These are phyloP conservation scores for Drosophila seclusa DNA, from an alignment of 2,888 invertebrate genomes.

Conservation along the genomic window DNA sequence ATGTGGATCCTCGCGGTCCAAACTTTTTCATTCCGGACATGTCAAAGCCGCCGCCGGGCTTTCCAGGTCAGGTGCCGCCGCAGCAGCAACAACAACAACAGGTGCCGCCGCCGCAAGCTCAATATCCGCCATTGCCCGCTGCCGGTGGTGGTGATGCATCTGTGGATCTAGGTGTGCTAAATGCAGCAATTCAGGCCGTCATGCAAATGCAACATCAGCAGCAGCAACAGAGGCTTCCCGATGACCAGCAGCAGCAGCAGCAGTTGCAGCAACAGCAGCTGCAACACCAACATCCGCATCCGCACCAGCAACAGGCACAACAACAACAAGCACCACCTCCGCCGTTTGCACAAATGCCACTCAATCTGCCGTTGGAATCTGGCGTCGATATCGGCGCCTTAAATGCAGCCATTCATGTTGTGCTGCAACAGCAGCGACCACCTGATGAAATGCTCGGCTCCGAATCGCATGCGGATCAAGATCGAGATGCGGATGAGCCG, in stretches of 20 bases:
- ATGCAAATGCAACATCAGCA: constrained; percentile 72
- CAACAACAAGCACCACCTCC: constrained; percentile 40
- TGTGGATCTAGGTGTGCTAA: constrained; percentile 71
- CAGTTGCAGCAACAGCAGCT: constrained; percentile 17
- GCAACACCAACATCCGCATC: constrained; percentile 30
- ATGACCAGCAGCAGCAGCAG: constrained; percentile 43
- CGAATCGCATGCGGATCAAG: constrained; percentile 22
- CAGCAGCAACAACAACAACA: constrained; percentile 51
- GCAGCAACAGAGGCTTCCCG: constrained; percentile 54
- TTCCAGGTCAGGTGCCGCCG: constrained; percentile 83
- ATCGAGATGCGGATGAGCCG: constrained; percentile 63
- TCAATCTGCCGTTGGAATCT: constrained; percentile 25
- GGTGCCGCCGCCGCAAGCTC: constrained; percentile 29
- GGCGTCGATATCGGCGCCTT: constrained; percentile 64
- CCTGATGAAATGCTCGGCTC: constrained; percentile 26
- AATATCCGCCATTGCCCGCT: constrained; percentile 38
- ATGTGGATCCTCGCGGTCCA: constrained; percentile 85
- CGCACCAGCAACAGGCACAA: constrained; percentile 22
- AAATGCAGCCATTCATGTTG: constrained; percentile 77
- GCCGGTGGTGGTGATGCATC: constrained; percentile 33
- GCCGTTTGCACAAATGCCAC: constrained; percentile 45
- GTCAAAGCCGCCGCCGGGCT: constrained; percentile 94
- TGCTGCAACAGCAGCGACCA: constrained; percentile 50
- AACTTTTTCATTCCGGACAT: constrained; percentile 90
- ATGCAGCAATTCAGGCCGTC: constrained; percentile 80